phyloP scores from a whole-genome alignment of 37 sponge, comb jelly and placozoan species.

The Bolinopsis microptera region DNA sequence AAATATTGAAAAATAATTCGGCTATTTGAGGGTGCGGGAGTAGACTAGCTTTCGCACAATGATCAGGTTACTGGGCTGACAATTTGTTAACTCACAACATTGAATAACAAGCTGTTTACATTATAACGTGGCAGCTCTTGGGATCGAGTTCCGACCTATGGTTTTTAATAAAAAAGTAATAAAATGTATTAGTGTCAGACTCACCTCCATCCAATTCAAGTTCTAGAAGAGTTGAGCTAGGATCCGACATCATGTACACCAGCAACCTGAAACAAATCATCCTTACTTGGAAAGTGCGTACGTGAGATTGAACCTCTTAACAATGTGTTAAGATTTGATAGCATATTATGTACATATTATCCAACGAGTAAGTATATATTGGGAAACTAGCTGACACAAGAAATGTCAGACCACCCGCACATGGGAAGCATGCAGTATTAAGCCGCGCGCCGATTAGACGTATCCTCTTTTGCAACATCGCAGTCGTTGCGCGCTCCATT shows the following conservation, averaged over 20 bases:
- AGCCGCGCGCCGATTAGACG: not conserved
- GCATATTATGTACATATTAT: not conserved
- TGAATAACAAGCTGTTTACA: too few relatives aligned
- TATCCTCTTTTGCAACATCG: not conserved
- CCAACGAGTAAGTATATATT: too few relatives aligned
- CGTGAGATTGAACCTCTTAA: not conserved
- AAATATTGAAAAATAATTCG: not conserved
- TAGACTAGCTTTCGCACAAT: too few relatives aligned
- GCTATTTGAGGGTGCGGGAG: too few relatives aligned
- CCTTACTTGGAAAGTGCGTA: not conserved
- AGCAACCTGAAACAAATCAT: slow-evolving; percentile 6
- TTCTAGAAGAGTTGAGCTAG: slow-evolving; percentile 1
- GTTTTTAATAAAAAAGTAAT: too few relatives aligned
- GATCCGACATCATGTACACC: slow-evolving; percentile 40
- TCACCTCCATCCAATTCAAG: slow-evolving; percentile 4
- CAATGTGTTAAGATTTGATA: not conserved
- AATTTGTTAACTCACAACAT: too few relatives aligned
- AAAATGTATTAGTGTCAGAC: too few relatives aligned
- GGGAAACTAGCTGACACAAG: too few relatives aligned
- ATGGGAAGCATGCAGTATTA: not conserved
- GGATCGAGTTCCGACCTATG: too few relatives aligned
- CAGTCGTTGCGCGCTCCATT: not conserved
- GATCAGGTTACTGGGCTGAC: too few relatives aligned
- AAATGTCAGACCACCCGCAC: not conserved
- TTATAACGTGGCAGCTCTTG: too few relatives aligned